These are phyloP conservation scores for Panthera uncia DNA, from an alignment of 2,113 vertebrate species.

Conservation along the genomic window DNA sequence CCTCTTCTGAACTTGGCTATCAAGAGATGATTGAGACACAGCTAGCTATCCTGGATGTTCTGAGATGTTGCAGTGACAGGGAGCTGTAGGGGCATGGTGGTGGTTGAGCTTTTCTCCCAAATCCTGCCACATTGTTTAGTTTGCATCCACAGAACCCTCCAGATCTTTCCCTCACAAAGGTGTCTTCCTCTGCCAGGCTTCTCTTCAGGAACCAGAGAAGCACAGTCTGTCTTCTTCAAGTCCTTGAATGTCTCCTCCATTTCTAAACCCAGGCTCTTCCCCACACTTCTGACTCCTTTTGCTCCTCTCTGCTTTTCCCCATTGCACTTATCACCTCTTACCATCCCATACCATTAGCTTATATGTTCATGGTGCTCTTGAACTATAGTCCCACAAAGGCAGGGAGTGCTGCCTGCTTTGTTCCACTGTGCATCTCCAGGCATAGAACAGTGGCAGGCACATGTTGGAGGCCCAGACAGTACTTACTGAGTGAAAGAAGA, in stretches of 20 bases:
- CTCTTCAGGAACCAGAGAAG: too few relatives aligned
- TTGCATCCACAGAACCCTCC: too few relatives aligned
- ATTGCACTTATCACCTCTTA: fast-evolving
- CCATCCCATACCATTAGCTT: fast-evolving
- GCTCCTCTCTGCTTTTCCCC: background rate
- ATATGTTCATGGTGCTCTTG: background rate
- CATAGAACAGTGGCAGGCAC: background rate
- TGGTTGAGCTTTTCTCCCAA: background rate
- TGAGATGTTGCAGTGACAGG: too few relatives aligned
- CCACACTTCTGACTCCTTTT: too few relatives aligned
- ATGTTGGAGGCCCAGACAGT: fast-evolving
- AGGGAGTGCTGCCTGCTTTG: background rate
- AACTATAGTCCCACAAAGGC: background rate
- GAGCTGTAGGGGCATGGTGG: too few relatives aligned
- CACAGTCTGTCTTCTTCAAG: background rate
- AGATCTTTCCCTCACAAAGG: background rate
- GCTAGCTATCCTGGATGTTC: background rate
- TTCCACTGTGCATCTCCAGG: background rate
- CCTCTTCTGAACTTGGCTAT: background rate
- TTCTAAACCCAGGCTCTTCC: background rate
- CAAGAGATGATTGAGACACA: background rate
- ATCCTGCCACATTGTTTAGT: background rate
- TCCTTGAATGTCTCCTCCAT: background rate
- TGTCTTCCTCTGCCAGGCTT: background rate
- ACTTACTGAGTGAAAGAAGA: background rate